Percentiles rank a stretch among this genome's conserved stretches.
phyloP scores from a whole-genome alignment of 2,113 vertebrate species.

The Protomyctophum bolini region DNA sequence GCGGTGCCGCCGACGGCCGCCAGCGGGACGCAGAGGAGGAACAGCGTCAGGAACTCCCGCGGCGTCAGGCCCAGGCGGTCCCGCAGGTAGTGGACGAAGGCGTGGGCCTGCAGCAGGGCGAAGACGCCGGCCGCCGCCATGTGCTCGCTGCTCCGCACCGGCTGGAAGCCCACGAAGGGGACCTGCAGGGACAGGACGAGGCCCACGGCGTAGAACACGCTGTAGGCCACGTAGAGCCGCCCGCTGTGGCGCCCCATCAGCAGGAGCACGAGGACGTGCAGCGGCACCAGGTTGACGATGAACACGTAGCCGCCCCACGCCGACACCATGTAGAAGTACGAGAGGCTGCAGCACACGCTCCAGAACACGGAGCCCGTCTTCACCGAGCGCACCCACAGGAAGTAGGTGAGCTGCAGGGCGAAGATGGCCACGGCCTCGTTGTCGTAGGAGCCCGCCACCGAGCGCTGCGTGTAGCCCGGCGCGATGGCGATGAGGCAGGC shows the following conservation, averaged over 20 bases:
- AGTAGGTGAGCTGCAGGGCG: slow-evolving; percentile 93
- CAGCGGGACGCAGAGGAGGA: slow-evolving; percentile 88
- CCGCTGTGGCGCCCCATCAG: too few species aligned
- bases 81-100: slow-evolving; percentile 89
- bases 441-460: slow-evolving; percentile 91
- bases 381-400: slow-evolving; percentile 82
- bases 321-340: too few species aligned
- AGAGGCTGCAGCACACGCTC: too few species aligned
- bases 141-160: slow-evolving; percentile 77
- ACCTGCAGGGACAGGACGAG: slow-evolving; percentile 92
- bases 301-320: too few species aligned
- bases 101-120: slow-evolving; percentile 88
- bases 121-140: slow-evolving; percentile 78
- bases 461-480: slow-evolving; percentile 91
- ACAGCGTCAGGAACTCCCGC: slow-evolving; percentile 88
- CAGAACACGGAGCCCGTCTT: too few species aligned
- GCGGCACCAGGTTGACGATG: too few species aligned
- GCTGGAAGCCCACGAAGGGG: slow-evolving; percentile 91
- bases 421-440: slow-evolving; percentile 95
- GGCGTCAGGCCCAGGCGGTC: slow-evolving; percentile 87
- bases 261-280: too few species aligned
- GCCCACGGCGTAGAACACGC: slow-evolving; percentile 91
- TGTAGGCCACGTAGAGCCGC: slow-evolving; percentile 74
- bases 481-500: slow-evolving; percentile 93
- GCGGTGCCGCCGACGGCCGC: slow-evolving; percentile 87